These are phyloP conservation scores for Cheirogaleus medius DNA, from an alignment of 2,113 vertebrate genomes.

Conservation along the genomic window DNA sequence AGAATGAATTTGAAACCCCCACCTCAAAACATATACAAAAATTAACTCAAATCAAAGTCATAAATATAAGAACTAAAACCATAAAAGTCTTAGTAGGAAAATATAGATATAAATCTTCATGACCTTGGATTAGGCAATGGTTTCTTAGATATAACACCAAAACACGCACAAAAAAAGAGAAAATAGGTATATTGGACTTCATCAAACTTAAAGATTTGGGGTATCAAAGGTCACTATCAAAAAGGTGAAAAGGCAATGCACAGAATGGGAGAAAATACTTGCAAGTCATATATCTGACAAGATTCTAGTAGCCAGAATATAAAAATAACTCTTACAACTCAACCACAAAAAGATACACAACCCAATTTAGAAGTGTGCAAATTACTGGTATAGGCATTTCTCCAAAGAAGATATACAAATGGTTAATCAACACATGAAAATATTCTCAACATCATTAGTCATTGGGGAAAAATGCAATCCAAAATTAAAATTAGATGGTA, in stretches of 20 bases:
- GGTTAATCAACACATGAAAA: not conserved
- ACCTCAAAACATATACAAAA: not conserved
- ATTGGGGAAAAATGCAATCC: constrained; percentile 34
- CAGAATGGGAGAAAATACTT: not conserved
- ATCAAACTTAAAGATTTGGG: constrained; percentile 4
- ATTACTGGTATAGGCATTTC: not conserved
- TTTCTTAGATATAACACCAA: constrained; percentile 11
- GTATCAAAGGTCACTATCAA: not conserved
- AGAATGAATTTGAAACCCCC: not conserved
- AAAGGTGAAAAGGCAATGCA: not conserved
- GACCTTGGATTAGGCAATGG: not conserved
- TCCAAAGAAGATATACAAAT: not conserved
- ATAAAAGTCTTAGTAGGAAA: constrained; percentile 25
- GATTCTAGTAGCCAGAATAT: not conserved
- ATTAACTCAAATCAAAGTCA: not conserved
- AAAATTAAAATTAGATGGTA: constrained; percentile 18
- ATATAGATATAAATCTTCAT: not conserved
- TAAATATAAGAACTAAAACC: not conserved
- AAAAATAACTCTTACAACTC: constrained; percentile 29
- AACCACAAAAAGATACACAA: constrained; percentile 7
- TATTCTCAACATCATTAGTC: not conserved
- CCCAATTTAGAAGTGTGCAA: constrained; percentile 38
- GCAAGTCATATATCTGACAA: not conserved
- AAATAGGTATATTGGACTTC: not conserved
- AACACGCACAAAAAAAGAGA: constrained; percentile 17